These are phyloP conservation scores for Deroptyus accipitrinus DNA, from an alignment of 2,113 vertebrate genomes.

Conservation along the genomic window DNA sequence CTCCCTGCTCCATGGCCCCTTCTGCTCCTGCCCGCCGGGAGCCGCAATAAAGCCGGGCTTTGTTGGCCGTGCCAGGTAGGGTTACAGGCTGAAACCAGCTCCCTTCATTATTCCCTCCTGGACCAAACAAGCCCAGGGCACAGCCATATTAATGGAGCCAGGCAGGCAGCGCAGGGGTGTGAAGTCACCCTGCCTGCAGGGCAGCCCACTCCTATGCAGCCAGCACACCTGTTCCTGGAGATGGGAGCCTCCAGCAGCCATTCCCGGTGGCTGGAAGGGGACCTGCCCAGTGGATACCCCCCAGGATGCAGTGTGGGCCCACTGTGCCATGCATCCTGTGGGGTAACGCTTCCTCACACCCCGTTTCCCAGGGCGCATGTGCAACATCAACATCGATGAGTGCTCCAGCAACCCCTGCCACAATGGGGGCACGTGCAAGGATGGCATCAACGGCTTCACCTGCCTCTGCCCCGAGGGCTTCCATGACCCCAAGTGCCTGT, in stretches of 20 bases:
- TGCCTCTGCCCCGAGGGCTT: conserved; percentile 92
- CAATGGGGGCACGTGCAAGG: conserved; percentile 90
- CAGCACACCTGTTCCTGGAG: background rate
- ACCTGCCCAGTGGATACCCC: fast-evolving
- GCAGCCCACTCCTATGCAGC: background rate
- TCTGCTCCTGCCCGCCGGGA: background rate
- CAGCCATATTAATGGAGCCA: conserved; percentile 60
- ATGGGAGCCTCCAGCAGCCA: fast-evolving
- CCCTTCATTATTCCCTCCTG: background rate
- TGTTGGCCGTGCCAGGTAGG: background rate
- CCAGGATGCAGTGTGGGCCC: fast-evolving
- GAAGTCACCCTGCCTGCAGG: conserved; percentile 28
- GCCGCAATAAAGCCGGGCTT: conserved; percentile 53
- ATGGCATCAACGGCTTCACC: conserved; percentile 85
- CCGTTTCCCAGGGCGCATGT: conserved; percentile 82
- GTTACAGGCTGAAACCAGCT: conserved; percentile 46
- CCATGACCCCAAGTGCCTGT: conserved; percentile 88
- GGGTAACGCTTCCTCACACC: background rate
- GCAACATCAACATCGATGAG: conserved; percentile 90
- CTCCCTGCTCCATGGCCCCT: background rate
- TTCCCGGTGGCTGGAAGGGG: background rate
- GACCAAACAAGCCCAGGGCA: background rate
- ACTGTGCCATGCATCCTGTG: fast-evolving
- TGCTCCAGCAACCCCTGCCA: conserved; percentile 88
- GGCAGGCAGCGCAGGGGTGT: conserved; percentile 50